Conservation (phyloP, 2,113 vertebrate species). For the Micronycteris hirsuta region DNA sequence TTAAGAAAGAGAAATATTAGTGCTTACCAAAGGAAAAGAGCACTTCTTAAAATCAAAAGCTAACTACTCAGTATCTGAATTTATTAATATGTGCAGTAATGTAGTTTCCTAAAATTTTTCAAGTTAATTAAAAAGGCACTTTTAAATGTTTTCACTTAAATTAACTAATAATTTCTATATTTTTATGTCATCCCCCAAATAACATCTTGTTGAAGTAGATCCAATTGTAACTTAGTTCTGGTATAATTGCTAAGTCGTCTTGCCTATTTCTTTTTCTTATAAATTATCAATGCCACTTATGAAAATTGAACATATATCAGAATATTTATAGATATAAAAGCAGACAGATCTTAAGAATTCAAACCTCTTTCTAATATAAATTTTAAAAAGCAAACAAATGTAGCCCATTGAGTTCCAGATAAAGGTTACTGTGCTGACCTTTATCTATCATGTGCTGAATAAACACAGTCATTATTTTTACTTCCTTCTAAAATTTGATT, state of each 20-base stretch:
- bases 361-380: neutral
- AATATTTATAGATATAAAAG: neutral
- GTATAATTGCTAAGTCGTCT: neutral
- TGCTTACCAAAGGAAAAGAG: neutral
- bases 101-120: neutral
- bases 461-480: neutral
- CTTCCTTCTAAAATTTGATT: neutral
- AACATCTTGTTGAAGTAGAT: neutral
- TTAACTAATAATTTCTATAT: slow-evolving; percentile 33
- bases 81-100: neutral
- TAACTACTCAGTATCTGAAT: neutral
- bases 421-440: neutral
- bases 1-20: neutral
- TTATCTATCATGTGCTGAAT: neutral
- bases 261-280: neutral
- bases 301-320: neutral
- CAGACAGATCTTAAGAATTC: neutral
- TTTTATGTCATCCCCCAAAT: neutral
- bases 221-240: neutral
- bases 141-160: slow-evolving; percentile 9
- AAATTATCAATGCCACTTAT: neutral
- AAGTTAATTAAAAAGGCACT: slow-evolving; percentile 32
- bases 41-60: slow-evolving; percentile 27
- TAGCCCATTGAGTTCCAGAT: neutral
- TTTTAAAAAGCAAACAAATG: neutral